phyloP scores from a whole-genome alignment of 2,797 vertebrate species.

The Brotula barbata region DNA sequence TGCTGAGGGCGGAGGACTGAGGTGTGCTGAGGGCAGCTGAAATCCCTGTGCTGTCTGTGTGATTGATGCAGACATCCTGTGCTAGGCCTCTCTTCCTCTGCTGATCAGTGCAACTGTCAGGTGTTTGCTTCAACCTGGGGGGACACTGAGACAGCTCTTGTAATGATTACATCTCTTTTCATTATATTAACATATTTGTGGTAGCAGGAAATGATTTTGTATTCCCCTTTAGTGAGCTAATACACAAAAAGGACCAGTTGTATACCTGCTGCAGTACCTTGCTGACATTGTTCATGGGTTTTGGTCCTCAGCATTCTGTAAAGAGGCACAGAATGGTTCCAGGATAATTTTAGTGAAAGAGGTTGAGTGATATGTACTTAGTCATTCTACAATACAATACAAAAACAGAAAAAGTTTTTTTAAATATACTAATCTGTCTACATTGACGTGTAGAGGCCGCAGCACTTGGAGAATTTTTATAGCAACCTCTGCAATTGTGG shows the following conservation, averaged over 20 bases:
- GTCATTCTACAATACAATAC: slow-evolving; percentile 14
- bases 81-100: slow-evolving; percentile 45
- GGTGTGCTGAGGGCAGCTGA: slow-evolving; percentile 52
- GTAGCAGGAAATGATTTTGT: too few species aligned
- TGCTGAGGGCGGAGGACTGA: slow-evolving; percentile 41
- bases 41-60: slow-evolving; percentile 66
- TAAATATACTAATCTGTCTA: slow-evolving; percentile 33
- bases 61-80: slow-evolving; percentile 72
- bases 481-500: slow-evolving; percentile 46
- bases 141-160: neutral
- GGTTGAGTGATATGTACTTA: slow-evolving; percentile 8
- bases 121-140: slow-evolving; percentile 37
- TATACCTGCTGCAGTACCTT: neutral
- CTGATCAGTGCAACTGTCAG: slow-evolving; percentile 60
- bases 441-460: slow-evolving; percentile 26
- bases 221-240: neutral
- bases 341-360: neutral
- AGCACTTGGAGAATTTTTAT: slow-evolving; percentile 49
- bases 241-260: too few species aligned
- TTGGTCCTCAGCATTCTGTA: too few species aligned
- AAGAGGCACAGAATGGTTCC: neutral
- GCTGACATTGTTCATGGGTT: too few species aligned
- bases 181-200: neutral
- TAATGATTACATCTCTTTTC: slow-evolving; percentile 15
- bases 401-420: slow-evolving; percentile 21